phyloP scores from a whole-genome alignment of 1,140 invertebrate species.

The Meloidogyne exigua region DNA sequence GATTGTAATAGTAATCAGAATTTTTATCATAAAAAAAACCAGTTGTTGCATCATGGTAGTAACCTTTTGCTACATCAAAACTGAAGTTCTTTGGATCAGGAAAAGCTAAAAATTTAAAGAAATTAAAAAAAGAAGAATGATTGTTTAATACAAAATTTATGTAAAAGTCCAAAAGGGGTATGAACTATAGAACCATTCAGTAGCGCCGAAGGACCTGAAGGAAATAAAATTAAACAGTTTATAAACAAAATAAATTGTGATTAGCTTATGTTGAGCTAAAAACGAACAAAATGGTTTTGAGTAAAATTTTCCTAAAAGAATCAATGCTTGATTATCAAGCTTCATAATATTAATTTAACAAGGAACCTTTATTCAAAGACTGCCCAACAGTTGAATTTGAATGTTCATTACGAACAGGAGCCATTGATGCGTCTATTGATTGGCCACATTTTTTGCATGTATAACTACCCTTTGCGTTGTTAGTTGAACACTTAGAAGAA shows the following conservation, averaged over 20 bases:
- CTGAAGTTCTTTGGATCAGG: constrained; percentile 89
- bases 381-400: not conserved
- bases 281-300: no score
- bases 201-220: not conserved
- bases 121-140: not conserved
- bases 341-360: no score
- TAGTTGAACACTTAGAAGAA: not conserved
- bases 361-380: not conserved
- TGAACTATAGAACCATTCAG: not conserved
- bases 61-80: constrained; percentile 90
- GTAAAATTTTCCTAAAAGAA: no score
- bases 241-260: no score
- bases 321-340: no score
- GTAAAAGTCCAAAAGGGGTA: not conserved
- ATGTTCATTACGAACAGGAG: not conserved
- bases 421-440: not conserved
- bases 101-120: constrained; percentile 26
- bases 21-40: constrained; percentile 78
- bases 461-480: not conserved
- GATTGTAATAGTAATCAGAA: constrained; percentile 42
- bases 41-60: constrained; percentile 89
- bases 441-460: not conserved
- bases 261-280: no score
- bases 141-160: not conserved
- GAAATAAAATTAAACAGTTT: no score